A percentile compares a stretch with the other conserved stretches of the same genome.
phyloP scores from a whole-genome alignment of 2,797 vertebrate genomes.

The Acrossocheilus fasciatus region DNA sequence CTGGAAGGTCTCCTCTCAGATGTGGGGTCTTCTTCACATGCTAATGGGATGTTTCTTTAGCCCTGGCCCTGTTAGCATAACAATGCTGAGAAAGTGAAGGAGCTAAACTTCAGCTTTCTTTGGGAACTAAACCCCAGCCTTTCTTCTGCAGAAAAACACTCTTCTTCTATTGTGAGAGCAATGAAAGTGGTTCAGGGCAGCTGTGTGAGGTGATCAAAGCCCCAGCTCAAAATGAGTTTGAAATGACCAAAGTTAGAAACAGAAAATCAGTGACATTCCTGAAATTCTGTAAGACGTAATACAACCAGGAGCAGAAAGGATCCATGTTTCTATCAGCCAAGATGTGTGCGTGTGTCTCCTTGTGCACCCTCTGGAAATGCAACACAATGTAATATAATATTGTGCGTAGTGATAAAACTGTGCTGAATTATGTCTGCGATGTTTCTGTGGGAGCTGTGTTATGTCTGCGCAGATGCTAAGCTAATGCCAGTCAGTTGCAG shows the following conservation, averaged over 20 bases:
- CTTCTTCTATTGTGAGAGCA: slow-evolving; percentile 77
- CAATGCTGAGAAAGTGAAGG: slow-evolving; percentile 84
- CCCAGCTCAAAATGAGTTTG: slow-evolving; percentile 79
- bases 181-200: slow-evolving; percentile 79
- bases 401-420: slow-evolving; percentile 1
- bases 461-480: slow-evolving; percentile 41
- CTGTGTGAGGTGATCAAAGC: slow-evolving; percentile 82
- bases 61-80: slow-evolving; percentile 83
- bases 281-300: slow-evolving; percentile 55
- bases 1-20: slow-evolving; percentile 83
- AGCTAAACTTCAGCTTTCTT: slow-evolving; percentile 86
- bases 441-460: slow-evolving; percentile 39
- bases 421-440: slow-evolving; percentile 36
- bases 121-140: slow-evolving; percentile 81
- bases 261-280: slow-evolving; percentile 46
- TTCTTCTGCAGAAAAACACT: slow-evolving; percentile 82
- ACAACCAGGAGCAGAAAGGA: slow-evolving; percentile 26
- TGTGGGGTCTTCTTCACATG: slow-evolving; percentile 87
- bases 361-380: slow-evolving; percentile 8
- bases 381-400: slow-evolving; percentile 39
- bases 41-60: slow-evolving; percentile 83
- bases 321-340: background rate
- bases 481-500: slow-evolving; percentile 14
- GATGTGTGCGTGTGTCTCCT: background rate
- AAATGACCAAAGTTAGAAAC: slow-evolving; percentile 71